phyloP scores from a whole-genome alignment of 2,888 invertebrate species.

The Drosophila antonietae region DNA sequence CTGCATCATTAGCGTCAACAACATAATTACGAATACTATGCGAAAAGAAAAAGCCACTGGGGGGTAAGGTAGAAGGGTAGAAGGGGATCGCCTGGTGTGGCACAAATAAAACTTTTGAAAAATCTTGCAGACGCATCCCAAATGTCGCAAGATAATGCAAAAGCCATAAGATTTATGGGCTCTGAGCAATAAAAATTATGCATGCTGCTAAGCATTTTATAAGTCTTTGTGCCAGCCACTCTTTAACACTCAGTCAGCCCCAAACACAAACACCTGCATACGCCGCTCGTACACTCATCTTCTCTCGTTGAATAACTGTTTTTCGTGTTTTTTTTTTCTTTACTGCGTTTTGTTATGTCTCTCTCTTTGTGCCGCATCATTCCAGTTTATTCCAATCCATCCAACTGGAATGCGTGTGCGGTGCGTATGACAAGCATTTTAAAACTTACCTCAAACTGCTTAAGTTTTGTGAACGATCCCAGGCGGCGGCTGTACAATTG shows the following conservation, averaged over 20 bases:
- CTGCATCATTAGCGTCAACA: slow-evolving; percentile 66
- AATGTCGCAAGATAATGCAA: slow-evolving; percentile 53
- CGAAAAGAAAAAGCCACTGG: slow-evolving; percentile 51
- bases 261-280: slow-evolving; percentile 2
- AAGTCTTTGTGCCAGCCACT: slow-evolving; percentile 1
- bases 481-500: slow-evolving; percentile 38
- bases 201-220: slow-evolving; percentile 61
- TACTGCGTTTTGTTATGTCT: slow-evolving; percentile 11
- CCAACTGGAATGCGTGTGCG: slow-evolving; percentile 42
- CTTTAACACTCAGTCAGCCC: background rate
- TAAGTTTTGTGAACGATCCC: slow-evolving; percentile 44
- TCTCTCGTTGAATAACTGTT: slow-evolving; percentile 56
- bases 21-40: slow-evolving; percentile 71
- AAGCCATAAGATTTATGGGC: slow-evolving; percentile 64
- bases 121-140: slow-evolving; percentile 48
- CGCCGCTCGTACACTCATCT: background rate
- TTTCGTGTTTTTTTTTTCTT: background rate
- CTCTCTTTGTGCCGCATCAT: slow-evolving; percentile 37
- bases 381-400: slow-evolving; percentile 16
- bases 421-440: slow-evolving; percentile 55
- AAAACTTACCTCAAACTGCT: slow-evolving; percentile 37
- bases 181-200: slow-evolving; percentile 67
- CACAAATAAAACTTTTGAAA: slow-evolving; percentile 18
- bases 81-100: background rate
- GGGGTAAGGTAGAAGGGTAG: background rate